Conservation (phyloP, 92 coral and sea anemone species). For the Plumapathes pennacea region DNA sequence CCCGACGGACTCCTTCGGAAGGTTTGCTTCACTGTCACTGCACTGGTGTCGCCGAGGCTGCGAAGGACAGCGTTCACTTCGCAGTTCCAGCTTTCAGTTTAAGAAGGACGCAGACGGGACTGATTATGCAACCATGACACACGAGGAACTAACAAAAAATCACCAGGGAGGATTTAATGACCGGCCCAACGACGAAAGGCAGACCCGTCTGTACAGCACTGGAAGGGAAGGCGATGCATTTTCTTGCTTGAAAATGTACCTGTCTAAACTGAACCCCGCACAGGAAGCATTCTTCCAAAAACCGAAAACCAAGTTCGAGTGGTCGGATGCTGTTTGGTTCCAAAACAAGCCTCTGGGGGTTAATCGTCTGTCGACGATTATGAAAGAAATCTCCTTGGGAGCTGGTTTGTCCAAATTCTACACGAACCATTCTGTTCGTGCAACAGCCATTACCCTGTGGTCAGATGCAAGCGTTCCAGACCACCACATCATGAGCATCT, state of each 20-base stretch:
- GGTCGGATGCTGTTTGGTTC: constrained; percentile 17
- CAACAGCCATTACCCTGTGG: constrained; percentile 43
- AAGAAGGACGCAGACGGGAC: constrained; percentile 28
- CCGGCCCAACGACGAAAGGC: constrained; percentile 26
- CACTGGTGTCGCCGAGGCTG: constrained; percentile 54
- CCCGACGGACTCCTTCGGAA: constrained; percentile 29
- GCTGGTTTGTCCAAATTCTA: constrained; percentile 28
- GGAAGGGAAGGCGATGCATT: constrained; percentile 22
- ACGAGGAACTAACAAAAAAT: constrained; percentile 39
- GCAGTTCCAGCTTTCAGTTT: constrained; percentile 30
- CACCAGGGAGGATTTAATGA: constrained; percentile 44
- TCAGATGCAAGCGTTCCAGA: constrained; percentile 24
- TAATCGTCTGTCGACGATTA: constrained; percentile 4
- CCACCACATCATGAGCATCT: constrained; percentile 31
- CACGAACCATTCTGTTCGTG: constrained; percentile 41
- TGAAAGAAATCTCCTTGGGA: constrained; percentile 17
- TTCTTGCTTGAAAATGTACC: constrained; percentile 1
- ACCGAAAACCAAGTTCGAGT: background rate
- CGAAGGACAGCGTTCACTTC: constrained; percentile 48
- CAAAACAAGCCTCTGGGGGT: constrained; percentile 28
- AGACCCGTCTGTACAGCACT: constrained; percentile 28
- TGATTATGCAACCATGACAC: constrained; percentile 30
- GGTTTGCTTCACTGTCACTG: constrained; percentile 26
- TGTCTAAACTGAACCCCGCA: constrained; percentile 18
- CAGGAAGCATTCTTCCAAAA: constrained; percentile 18